phyloP scores from a whole-genome alignment of 2,113 vertebrate species.

The Dromas ardeola region DNA sequence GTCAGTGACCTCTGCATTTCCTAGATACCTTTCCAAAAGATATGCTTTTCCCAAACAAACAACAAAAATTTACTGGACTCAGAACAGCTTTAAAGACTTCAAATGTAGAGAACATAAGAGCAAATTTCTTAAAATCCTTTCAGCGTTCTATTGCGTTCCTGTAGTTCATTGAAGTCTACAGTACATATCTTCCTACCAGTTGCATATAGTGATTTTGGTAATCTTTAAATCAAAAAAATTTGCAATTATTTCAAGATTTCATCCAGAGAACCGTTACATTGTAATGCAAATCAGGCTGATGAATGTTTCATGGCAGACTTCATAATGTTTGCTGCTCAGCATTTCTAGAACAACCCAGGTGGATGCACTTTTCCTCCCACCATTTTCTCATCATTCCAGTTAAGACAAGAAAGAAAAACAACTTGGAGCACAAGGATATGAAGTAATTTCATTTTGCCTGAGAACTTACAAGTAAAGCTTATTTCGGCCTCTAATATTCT shows the following conservation, averaged over 20 bases:
- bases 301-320: neutral
- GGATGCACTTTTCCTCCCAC: neutral
- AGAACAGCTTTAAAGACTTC: neutral
- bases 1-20: neutral
- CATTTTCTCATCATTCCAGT: neutral
- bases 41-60: neutral
- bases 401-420: neutral
- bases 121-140: neutral
- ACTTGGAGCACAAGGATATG: neutral
- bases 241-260: neutral
- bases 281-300: neutral
- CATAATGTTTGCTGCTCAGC: neutral
- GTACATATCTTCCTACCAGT: neutral
- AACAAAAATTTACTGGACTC: neutral
- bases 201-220: neutral
- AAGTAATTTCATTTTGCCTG: neutral
- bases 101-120: neutral
- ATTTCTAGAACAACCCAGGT: neutral
- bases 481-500: neutral
- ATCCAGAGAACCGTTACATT: neutral
- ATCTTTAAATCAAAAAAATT: neutral
- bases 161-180: too few relatives aligned
- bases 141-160: fast-evolving
- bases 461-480: neutral
- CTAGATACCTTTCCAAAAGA: neutral